Conservation (phyloP, 2,888 invertebrate genomes). For the Drosophila conformis region DNA sequence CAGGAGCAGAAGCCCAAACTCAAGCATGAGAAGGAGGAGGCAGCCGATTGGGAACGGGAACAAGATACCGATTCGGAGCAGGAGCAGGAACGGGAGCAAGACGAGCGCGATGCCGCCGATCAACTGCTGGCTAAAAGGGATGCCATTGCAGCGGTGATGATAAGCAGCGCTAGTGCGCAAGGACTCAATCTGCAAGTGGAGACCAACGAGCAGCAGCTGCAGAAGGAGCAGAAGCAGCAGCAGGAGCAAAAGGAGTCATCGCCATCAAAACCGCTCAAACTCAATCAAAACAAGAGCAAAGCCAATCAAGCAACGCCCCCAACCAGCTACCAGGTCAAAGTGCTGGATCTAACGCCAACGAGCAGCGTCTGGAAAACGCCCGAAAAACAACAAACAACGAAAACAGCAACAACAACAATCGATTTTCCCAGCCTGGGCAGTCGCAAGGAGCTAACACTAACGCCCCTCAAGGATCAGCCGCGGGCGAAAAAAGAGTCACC, state of each 20-base stretch:
- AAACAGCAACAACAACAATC: background rate
- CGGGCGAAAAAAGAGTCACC: conserved; percentile 13
- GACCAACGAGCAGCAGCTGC: background rate
- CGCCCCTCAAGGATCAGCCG: conserved; percentile 19
- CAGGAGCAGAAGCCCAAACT: background rate
- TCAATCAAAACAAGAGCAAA: conserved; percentile 1
- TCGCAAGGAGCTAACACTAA: conserved; percentile 12
- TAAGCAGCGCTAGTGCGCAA: conserved; percentile 68
- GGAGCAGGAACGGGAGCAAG: conserved; percentile 14
- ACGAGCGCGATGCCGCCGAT: conserved; percentile 60
- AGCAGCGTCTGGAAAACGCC: conserved; percentile 30
- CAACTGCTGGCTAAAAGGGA: conserved; percentile 58
- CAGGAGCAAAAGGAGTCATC: background rate
- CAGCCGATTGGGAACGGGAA: background rate
- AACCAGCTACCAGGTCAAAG: conserved; percentile 29
- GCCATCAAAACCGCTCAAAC: background rate
- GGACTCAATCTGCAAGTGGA: conserved; percentile 60
- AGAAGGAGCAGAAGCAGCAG: background rate
- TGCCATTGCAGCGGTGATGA: conserved; percentile 55
- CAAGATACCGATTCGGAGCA: conserved; percentile 1
- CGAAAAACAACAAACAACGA: conserved; percentile 17
- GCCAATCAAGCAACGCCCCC: background rate
- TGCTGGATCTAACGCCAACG: conserved; percentile 25
- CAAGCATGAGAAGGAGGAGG: background rate
- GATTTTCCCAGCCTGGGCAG: conserved; percentile 30